Conservation (phyloP, 35 echinoderm and acorn worm species). For the Stichopus chloronotus region DNA sequence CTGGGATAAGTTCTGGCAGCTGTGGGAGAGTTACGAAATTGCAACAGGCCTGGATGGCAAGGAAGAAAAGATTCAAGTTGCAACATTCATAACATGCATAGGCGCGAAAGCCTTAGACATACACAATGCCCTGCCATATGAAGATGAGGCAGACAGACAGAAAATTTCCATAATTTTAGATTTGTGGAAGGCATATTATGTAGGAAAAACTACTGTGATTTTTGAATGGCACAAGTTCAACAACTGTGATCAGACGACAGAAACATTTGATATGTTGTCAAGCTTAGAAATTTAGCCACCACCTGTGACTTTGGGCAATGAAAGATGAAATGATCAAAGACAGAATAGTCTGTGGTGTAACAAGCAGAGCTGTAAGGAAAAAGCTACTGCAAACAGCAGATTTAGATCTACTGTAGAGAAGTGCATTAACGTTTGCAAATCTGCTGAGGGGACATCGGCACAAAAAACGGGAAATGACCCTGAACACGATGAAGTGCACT, state of each 20-base stretch:
- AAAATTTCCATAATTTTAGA: slow-evolving; percentile 48
- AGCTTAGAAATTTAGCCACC: slow-evolving; percentile 54
- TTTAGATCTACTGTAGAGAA: slow-evolving; percentile 64
- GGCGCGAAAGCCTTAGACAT: slow-evolving; percentile 73
- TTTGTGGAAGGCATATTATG: slow-evolving; percentile 70
- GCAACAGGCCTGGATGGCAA: not conserved
- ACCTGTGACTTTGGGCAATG: slow-evolving; percentile 69
- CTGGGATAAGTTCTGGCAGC: slow-evolving; percentile 71
- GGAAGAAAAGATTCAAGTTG: slow-evolving; percentile 61
- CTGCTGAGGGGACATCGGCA: slow-evolving; percentile 46
- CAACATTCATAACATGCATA: slow-evolving; percentile 76
- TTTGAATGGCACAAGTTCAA: slow-evolving; percentile 80
- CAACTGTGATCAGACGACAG: slow-evolving; percentile 54
- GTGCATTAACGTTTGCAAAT: slow-evolving; percentile 37
- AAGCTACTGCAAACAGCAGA: slow-evolving; percentile 75
- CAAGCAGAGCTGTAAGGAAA: slow-evolving; percentile 42
- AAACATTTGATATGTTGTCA: slow-evolving; percentile 69
- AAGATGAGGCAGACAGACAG: slow-evolving; percentile 54
- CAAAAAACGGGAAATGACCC: slow-evolving; percentile 3
- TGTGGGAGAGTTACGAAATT: slow-evolving; percentile 81
- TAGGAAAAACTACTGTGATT: slow-evolving; percentile 77
- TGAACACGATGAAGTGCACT: not conserved
- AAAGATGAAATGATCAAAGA: slow-evolving; percentile 67
- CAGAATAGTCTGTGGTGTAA: slow-evolving; percentile 67
- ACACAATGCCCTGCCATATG: slow-evolving; percentile 73